Conservation (phyloP, 1,140 invertebrate species). For the Drosophila nigromelanica region DNA sequence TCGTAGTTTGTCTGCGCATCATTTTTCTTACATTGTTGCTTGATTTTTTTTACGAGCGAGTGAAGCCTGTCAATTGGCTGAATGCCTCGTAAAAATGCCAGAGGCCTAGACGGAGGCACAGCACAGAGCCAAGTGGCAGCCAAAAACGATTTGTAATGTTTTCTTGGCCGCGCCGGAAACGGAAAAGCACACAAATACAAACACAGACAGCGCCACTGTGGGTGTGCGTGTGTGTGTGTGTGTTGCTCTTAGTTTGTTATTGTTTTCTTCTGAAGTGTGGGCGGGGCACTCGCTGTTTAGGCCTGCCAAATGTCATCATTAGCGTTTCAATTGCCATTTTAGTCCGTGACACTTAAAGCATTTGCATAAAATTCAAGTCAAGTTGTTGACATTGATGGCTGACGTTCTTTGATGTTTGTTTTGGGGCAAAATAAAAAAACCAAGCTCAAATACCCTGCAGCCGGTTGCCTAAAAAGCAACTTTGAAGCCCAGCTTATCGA, state of each 20-base stretch:
- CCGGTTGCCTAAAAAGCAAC: neutral
- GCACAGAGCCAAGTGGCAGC: conserved; percentile 28
- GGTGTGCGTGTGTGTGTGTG: conserved; percentile 31
- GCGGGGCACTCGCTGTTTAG: conserved; percentile 48
- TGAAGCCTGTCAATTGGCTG: conserved; percentile 83
- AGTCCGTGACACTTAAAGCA: conserved; percentile 78
- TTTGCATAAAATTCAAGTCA: conserved; percentile 81
- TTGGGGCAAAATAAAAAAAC: conserved; percentile 9
- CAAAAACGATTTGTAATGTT: conserved; percentile 81
- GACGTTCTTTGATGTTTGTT: conserved; percentile 58
- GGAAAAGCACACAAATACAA: conserved; percentile 69
- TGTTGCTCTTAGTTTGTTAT: conserved; percentile 77
- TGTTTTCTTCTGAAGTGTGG: conserved; percentile 43
- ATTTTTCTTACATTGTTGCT: conserved; percentile 75
- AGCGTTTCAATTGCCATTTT: conserved; percentile 83
- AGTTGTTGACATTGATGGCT: conserved; percentile 67
- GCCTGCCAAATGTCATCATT: conserved; percentile 82
- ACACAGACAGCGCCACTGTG: conserved; percentile 36
- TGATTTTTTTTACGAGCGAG: conserved; percentile 79
- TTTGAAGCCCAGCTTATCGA: conserved; percentile 7
- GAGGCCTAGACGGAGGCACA: conserved; percentile 58
- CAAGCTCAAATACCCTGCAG: conserved; percentile 34
- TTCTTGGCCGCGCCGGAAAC: conserved; percentile 73
- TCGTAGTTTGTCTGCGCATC: conserved; percentile 72
- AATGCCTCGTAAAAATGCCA: conserved; percentile 82